Conservation (phyloP, 1,140 invertebrate genomes). For the Stenopsyche tienmushanensis region DNA sequence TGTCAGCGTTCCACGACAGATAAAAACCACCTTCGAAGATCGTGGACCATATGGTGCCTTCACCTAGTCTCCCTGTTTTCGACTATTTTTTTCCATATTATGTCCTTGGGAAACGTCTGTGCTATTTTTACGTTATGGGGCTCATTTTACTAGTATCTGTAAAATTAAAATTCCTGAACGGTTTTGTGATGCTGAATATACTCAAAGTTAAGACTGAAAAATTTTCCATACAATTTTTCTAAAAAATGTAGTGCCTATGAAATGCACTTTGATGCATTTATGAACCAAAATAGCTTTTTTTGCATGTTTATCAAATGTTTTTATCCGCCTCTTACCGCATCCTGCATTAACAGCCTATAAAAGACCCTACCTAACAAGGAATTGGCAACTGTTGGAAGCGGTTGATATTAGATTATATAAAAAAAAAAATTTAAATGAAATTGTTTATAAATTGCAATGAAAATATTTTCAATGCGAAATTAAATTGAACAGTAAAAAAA, state of each 20-base stretch:
- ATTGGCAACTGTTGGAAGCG: constrained; percentile 17
- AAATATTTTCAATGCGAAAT: neutral
- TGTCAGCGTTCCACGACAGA: constrained; percentile 14
- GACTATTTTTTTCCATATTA: no score
- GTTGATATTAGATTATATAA: neutral
- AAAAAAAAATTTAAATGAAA: neutral
- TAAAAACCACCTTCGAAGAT: constrained; percentile 6
- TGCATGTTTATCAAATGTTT: constrained; percentile 36
- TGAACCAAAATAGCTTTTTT: constrained; percentile 16
- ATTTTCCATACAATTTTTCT: no score
- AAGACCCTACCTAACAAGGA: constrained; percentile 14
- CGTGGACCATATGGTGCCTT: constrained; percentile 20
- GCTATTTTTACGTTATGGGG: no score
- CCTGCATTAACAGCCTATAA: constrained; percentile 37
- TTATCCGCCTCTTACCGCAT: constrained; percentile 37
- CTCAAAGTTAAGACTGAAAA: no score
- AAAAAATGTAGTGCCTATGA: no score
- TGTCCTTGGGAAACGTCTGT: no score
- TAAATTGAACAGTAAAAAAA: neutral
- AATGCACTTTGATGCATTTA: neutral
- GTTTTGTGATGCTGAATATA: no score
- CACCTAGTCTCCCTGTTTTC: no score
- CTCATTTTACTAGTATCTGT: no score
- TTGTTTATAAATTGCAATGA: neutral
- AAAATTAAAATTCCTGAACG: no score